Conservation (phyloP, 2,888 invertebrate genomes). For the Gnatocerus cornutus region DNA sequence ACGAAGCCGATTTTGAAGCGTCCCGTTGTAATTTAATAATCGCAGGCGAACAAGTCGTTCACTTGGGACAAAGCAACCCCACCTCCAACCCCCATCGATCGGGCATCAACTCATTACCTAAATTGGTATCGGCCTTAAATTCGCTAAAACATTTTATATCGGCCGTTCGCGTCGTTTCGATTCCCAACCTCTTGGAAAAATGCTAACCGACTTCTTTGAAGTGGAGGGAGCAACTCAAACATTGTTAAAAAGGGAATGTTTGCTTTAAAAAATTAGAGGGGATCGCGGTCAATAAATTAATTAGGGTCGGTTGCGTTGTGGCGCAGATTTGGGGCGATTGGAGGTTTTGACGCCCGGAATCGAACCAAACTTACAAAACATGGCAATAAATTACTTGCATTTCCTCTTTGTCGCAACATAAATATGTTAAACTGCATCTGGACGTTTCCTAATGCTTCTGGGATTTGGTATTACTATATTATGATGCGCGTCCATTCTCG, state of each 20-base stretch:
- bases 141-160: constrained; percentile 41
- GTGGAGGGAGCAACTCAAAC: constrained; percentile 28
- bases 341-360: background rate
- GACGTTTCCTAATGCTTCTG: constrained; percentile 19
- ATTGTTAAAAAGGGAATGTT: constrained; percentile 38
- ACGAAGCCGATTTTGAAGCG: constrained; percentile 55
- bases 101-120: constrained; percentile 58
- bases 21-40: constrained; percentile 56
- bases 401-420: background rate
- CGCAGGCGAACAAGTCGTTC: constrained; percentile 52
- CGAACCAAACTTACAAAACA: no score
- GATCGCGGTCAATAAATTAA: constrained; percentile 35
- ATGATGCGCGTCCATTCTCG: constrained; percentile 20
- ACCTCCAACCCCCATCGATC: constrained; percentile 42
- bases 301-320: constrained; percentile 21
- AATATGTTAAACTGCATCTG: constrained; percentile 33
- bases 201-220: constrained; percentile 37
- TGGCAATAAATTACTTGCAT: no score
- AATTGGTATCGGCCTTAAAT: constrained; percentile 57
- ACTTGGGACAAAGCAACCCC: constrained; percentile 38
- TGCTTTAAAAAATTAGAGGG: constrained; percentile 35
- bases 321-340: constrained; percentile 9
- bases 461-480: constrained; percentile 29
- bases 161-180: constrained; percentile 22
- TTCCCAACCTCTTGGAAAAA: constrained; percentile 35